Evolutionary conservation across 1,140 invertebrate species (phyloP), one percentile per base, ranked within the genome.

Genomic region (Danaus melanippus): DNA sequence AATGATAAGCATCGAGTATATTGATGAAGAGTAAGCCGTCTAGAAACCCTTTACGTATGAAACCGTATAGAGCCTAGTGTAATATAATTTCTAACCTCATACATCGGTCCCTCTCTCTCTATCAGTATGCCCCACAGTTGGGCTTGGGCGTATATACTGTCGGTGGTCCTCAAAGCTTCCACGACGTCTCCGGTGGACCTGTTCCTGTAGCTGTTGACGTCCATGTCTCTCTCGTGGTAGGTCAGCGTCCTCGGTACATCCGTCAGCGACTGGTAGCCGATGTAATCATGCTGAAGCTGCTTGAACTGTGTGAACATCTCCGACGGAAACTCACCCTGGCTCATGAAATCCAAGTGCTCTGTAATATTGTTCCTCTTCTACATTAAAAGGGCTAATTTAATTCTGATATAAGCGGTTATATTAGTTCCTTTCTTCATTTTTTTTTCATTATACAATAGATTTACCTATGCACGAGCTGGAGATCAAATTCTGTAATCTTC

Each of bases 301-400:
- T 91, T 91, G 84, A 98, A 98, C 43, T 95, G 92, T 10, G 89
- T 90, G 66, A 95, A 90, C 71, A 91, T 89, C 45, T 94, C 88
- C 64, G 93, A 90, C 0, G 92, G 90, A 46, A 92, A 89, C 66
- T 93, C 92, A 83, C 78, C 93, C 72, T 71, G 91, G 74, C 94
- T 94, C 89, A 98, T 93, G 84, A 99, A 99, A 88, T 99, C 97
- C 73, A 99, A 89, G 89, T 99, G 97, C 83, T 97, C 95, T 95
- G 73, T 50, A 32, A 39, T 50, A 50, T 32, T 32, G 2, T 32
- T 32, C 7, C 21, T 32, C 7, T 32, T 7, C 21, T 32, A 32
- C 2, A 32, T 32, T 8, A 32, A 4, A 32, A 32, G 6, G 21
- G 21, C 6, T 32, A 32, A 32, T 4, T 32, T 32, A 32, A 4